phyloP scores from a whole-genome alignment of 2,113 vertebrate species.

The Hippocampus zosterae region DNA sequence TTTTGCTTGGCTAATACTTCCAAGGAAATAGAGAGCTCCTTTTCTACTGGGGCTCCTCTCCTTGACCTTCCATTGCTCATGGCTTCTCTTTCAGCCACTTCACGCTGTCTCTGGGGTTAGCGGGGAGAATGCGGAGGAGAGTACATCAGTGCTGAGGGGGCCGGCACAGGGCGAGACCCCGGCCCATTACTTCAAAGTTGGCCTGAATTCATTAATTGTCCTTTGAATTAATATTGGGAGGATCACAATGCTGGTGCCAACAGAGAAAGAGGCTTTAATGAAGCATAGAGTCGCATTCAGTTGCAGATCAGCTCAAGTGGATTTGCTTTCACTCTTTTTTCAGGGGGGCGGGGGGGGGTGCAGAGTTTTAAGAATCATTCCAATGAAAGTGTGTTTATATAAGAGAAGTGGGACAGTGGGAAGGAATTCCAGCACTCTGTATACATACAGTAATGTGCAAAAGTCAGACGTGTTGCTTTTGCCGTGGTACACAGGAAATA shows the following conservation, averaged over 20 bases:
- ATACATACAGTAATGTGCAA: neutral
- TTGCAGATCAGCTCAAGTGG: constrained; percentile 98
- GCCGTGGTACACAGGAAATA: neutral
- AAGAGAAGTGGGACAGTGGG: constrained; percentile 40
- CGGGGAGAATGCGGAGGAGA: constrained; percentile 88
- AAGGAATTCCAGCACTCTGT: neutral
- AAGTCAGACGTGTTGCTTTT: neutral
- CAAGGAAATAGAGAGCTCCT: constrained; percentile 98
- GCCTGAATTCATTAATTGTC: constrained; percentile 99
- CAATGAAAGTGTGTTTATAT: constrained; percentile 29
- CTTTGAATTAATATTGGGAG: constrained; percentile 99
- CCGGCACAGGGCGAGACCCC: constrained; percentile 89
- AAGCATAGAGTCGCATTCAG: constrained; percentile 99
- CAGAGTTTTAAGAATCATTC: constrained; percentile 32
- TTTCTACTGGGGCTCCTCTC: constrained; percentile 92
- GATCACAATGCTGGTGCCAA: constrained; percentile 99
- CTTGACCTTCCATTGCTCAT: constrained; percentile 99
- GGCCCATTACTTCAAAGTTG: constrained; percentile 98
- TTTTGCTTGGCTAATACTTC: constrained; percentile 99
- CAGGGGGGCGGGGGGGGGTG: too few relatives aligned
- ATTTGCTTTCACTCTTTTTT: constrained; percentile 43
- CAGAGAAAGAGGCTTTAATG: constrained; percentile 99
- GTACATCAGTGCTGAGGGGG: constrained; percentile 96
- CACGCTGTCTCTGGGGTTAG: constrained; percentile 94
- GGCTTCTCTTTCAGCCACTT: constrained; percentile 96